Conservation (phyloP, 2,888 invertebrate genomes). For the Pollenia griseotomentosa region DNA sequence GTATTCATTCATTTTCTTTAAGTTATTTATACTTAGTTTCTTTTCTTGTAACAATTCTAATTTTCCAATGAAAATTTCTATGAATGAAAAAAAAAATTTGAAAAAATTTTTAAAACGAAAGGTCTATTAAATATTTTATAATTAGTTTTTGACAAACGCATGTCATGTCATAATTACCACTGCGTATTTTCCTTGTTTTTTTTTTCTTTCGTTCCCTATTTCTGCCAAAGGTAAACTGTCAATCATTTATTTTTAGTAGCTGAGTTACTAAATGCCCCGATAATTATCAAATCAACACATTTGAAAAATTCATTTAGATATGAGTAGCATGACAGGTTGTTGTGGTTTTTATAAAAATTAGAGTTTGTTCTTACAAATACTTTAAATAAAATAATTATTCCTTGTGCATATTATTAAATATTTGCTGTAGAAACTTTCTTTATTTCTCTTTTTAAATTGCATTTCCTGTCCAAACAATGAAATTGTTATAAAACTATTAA, state of each 20-base stretch:
- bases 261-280: constrained; percentile 51
- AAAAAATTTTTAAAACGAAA: not conserved
- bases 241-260: constrained; percentile 51
- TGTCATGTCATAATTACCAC: constrained; percentile 69
- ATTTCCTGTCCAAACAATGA: too few relatives aligned
- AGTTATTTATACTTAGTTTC: not conserved
- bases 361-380: not conserved
- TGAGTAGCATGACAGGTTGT: too few relatives aligned
- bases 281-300: constrained; percentile 73
- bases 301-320: not conserved
- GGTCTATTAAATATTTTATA: constrained; percentile 31
- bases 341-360: not conserved
- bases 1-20: not conserved
- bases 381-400: not conserved
- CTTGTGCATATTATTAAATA: too few relatives aligned
- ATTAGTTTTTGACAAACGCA: constrained; percentile 69
- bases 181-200: constrained; percentile 24
- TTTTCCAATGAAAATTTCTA: not conserved
- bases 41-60: not conserved
- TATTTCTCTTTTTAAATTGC: too few relatives aligned
- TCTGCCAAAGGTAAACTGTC: constrained; percentile 60
- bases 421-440: too few relatives aligned
- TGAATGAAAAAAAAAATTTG: not conserved
- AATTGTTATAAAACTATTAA: too few relatives aligned
- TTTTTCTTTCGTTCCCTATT: not conserved